Evolutionary conservation across 2,888 invertebrate genomes (phyloP).

Genomic region (Oegoconia quadripuncta): DNA sequence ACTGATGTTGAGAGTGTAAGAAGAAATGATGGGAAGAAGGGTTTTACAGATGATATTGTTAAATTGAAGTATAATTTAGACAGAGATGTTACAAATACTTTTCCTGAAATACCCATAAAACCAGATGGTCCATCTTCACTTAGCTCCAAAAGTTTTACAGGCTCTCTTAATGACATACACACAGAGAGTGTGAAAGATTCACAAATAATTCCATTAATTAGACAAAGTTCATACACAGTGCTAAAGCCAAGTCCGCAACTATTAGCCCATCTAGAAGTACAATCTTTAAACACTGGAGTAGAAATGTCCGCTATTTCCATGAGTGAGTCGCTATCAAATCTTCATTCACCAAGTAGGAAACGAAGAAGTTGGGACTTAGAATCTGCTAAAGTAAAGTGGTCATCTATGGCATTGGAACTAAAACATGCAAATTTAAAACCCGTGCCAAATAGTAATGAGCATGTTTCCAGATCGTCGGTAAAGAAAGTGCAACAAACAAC

Average conservation of each 20-base stretch:
- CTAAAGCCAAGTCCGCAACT: conserved; percentile 88
- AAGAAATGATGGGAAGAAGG: conserved; percentile 17
- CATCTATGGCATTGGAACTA: conserved; percentile 67
- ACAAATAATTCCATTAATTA: conserved; percentile 62
- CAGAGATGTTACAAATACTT: conserved; percentile 29
- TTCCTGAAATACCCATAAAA: conserved; percentile 27
- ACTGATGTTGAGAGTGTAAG: conserved; percentile 25
- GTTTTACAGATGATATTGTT: conserved; percentile 21
- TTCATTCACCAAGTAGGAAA: conserved; percentile 50
- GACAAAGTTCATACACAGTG: conserved; percentile 89
- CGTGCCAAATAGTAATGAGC: not conserved
- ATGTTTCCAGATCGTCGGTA: conserved; percentile 16
- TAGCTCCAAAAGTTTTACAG: conserved; percentile 62
- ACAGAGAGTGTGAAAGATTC: conserved; percentile 46
- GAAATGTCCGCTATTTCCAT: conserved; percentile 71
- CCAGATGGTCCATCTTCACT: conserved; percentile 52
- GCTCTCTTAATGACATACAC: conserved; percentile 67
- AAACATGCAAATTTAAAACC: conserved; percentile 32
- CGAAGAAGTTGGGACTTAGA: conserved; percentile 71
- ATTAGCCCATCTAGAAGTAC: conserved; percentile 80
- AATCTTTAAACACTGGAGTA: conserved; percentile 63
- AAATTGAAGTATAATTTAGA: conserved; percentile 34
- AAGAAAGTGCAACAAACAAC: conserved; percentile 28
- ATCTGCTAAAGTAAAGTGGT: conserved; percentile 72
- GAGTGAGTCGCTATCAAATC: conserved; percentile 67